Base-by-base conservation (phyloP, 2,113 vertebrate genomes). In the Nansenia antarctica region DNA sequence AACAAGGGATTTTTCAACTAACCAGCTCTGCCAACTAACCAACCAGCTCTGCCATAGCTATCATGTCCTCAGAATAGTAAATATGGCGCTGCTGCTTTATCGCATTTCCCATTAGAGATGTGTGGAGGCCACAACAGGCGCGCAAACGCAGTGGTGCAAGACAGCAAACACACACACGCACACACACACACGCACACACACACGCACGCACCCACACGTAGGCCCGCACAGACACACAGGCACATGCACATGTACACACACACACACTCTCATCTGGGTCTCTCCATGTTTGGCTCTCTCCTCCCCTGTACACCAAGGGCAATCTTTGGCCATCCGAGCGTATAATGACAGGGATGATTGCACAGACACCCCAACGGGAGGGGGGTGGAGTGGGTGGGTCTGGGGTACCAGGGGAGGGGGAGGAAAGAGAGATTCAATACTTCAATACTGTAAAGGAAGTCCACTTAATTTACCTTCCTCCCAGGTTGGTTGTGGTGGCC, bases 321-420 rank as follows among this genome's bases (percentile, higher is more conserved):
- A 61, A 69, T 79, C 68, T 75, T 63, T 76, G 66, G 30, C 74
- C 79, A 60, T 79, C 72, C 49, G 68, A 32, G 74, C 47, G 32
- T 59, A 47, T 71, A 78, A 85, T 74, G 37, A 76, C 69, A 61
- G 65, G 24, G 52, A 53, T 72, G 69, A 69, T 67, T 72, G 60
- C 37, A 70, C 55, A 72, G 45, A 68, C 49, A 49, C 62, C 30
- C 30, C 52, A 66, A 29, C 53, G 77, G 74, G 62, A 63, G 42
- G 11, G 32, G 22, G 67, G 9, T 22, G 9, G n/a, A n/a, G n/a
- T n/a, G n/a, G n/a, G n/a, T n/a, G n/a, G n/a, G 20, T 49, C 45
- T 12, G 12, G 15, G 14, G n/a, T 22, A 22, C 45, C n/a, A 42
- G 45, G 45, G 7, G 0, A 20, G 45, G 4, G 45, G 45, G 7